Percentiles rank a stretch among this genome's conserved stretches.
phyloP scores from a whole-genome alignment of 2,888 invertebrate species.

The Diplolepis rosae region DNA sequence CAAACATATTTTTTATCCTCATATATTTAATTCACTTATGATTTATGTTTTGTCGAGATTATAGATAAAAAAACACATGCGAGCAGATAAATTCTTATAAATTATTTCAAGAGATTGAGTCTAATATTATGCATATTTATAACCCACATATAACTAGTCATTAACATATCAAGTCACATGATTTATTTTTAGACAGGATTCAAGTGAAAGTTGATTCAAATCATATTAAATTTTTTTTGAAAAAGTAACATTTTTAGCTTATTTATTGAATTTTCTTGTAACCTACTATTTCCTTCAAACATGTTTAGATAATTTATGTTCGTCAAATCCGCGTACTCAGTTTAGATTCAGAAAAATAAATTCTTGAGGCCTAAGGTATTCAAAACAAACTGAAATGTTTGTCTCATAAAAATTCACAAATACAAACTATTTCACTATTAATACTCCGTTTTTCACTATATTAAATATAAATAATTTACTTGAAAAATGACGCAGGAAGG shows the following conservation, averaged over 20 bases:
- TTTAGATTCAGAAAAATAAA: not conserved
- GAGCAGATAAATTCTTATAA: not conserved
- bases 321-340: not conserved
- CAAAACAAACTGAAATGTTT: too few species aligned
- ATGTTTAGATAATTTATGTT: not conserved
- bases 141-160: not conserved
- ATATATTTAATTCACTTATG: not conserved
- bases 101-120: not conserved
- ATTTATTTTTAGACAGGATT: not conserved
- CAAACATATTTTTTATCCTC: too few species aligned
- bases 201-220: not conserved
- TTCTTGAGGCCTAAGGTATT: too few species aligned
- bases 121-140: not conserved
- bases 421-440: too few species aligned
- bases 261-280: not conserved
- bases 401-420: too few species aligned
- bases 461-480: too few species aligned
- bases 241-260: not conserved
- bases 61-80: not conserved
- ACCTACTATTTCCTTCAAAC: not conserved
- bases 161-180: not conserved
- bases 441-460: too few species aligned
- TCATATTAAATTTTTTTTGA: not conserved
- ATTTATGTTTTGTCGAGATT: not conserved
- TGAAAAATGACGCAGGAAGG: too few species aligned